Evolutionary conservation across 1,140 invertebrate species (phyloP).

Genomic region (Diprion similis): DNA sequence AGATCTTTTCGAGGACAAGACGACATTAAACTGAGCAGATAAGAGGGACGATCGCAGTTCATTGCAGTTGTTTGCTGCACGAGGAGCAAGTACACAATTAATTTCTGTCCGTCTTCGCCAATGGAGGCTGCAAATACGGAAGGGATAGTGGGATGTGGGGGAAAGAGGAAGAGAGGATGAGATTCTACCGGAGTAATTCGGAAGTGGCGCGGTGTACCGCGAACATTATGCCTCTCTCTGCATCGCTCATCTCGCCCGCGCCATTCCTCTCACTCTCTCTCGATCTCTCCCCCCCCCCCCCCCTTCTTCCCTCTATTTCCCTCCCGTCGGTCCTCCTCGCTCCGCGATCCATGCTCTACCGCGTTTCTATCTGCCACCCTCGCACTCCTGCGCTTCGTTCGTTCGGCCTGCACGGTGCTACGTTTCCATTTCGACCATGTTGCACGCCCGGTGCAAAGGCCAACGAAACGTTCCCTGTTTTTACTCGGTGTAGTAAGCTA

Average conservation of each 20-base stretch:
- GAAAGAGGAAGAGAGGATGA: constrained; percentile 22
- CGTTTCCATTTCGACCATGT: neutral
- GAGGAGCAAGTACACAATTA: constrained; percentile 56
- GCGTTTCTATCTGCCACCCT: constrained; percentile 23
- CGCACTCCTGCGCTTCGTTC: constrained; percentile 23
- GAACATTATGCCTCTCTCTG: constrained; percentile 53
- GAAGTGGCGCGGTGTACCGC: constrained; percentile 56
- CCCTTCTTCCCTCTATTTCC: neutral
- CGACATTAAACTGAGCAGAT: no score
- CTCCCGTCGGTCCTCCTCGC: constrained; percentile 8
- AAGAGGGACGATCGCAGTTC: neutral
- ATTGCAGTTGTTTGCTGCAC: constrained; percentile 2
- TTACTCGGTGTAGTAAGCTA: neutral
- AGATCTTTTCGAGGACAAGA: no score
- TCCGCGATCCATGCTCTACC: constrained; percentile 10
- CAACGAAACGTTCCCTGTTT: neutral
- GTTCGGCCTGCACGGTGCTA: neutral
- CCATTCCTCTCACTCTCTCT: constrained; percentile 31
- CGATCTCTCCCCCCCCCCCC: neutral
- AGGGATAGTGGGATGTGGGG: constrained; percentile 24
- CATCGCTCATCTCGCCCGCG: constrained; percentile 38
- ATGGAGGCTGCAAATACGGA: constrained; percentile 54
- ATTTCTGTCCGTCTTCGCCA: constrained; percentile 52
- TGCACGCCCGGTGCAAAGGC: neutral
- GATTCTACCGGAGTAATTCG: constrained; percentile 57